Conservation (phyloP, 2,888 invertebrate genomes). For the Sinopyrophorus schimmeli region DNA sequence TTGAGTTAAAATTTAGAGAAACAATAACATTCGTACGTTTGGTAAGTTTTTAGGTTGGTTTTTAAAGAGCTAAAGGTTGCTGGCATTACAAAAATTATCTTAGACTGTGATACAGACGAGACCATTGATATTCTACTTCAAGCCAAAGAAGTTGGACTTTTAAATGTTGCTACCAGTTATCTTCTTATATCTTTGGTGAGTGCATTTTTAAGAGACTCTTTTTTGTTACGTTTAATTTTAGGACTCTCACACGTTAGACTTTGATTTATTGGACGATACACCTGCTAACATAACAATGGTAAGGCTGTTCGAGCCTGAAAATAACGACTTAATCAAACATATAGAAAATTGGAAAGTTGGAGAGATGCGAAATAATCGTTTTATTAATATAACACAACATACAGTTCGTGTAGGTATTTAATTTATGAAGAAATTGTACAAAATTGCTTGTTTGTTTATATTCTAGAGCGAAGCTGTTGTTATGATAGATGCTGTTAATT, state of each 20-base stretch:
- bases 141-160: conserved; percentile 78
- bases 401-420: conserved; percentile 36
- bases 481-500: conserved; percentile 69
- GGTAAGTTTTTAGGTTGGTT: conserved; percentile 59
- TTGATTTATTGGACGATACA: conserved; percentile 63
- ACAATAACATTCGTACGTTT: neutral
- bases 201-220: no score
- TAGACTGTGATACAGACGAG: conserved; percentile 73
- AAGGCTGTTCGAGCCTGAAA: conserved; percentile 63
- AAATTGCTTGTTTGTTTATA: neutral
- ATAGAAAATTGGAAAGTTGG: conserved; percentile 53
- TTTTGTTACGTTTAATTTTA: conserved; percentile 35
- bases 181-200: conserved; percentile 66
- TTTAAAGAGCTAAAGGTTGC: conserved; percentile 77
- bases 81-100: conserved; percentile 71
- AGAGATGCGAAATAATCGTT: conserved; percentile 25
- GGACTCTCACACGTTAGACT: conserved; percentile 68
- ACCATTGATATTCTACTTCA: conserved; percentile 62
- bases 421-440: no score
- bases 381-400: conserved; percentile 22
- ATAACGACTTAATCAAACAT: conserved; percentile 57
- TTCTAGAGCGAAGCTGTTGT: conserved; percentile 68
- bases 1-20: neutral
- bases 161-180: conserved; percentile 70
- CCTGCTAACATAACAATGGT: conserved; percentile 73